Percentiles rank a stretch among this genome's conserved stretches.
Conservation (phyloP, 2,888 invertebrate genomes). For the Eretmocerus hayati region DNA sequence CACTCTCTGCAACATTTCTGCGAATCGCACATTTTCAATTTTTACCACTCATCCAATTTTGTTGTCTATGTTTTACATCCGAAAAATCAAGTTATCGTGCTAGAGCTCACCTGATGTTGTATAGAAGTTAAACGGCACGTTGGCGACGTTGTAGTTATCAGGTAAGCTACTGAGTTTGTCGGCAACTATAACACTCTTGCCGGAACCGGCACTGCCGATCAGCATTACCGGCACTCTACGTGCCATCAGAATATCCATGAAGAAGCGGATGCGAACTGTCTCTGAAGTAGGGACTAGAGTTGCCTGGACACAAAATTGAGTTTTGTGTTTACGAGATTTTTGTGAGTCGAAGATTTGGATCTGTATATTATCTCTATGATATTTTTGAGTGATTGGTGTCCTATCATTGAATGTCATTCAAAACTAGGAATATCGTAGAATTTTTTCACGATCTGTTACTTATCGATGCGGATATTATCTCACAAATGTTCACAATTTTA, state of each 20-base stretch:
- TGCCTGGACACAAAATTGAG: conserved; percentile 60
- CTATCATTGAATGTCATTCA: no score
- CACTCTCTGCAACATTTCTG: conserved; percentile 78
- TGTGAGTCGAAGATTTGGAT: no score
- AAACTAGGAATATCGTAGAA: no score
- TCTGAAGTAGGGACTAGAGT: conserved; percentile 83
- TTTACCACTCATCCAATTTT: neutral
- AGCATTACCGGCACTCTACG: conserved; percentile 82
- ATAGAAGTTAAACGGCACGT: conserved; percentile 92
- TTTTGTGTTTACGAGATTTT: no score
- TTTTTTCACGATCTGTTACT: no score
- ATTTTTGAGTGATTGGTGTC: no score
- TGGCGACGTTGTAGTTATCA: conserved; percentile 74
- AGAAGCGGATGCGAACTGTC: conserved; percentile 79
- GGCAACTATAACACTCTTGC: conserved; percentile 85
- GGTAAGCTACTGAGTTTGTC: conserved; percentile 70
- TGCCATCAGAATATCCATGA: conserved; percentile 75
- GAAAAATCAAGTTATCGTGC: no score
- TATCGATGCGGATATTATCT: no score
- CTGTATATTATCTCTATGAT: no score
- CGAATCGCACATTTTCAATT: neutral
- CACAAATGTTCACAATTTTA: no score
- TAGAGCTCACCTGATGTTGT: conserved; percentile 68
- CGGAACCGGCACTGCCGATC: conserved; percentile 82
- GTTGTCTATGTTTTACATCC: neutral